A percentile compares a stretch with the other conserved stretches of the same genome.
Conservation (phyloP, 2,113 vertebrate species). For the Myiozetetes cayanensis region DNA sequence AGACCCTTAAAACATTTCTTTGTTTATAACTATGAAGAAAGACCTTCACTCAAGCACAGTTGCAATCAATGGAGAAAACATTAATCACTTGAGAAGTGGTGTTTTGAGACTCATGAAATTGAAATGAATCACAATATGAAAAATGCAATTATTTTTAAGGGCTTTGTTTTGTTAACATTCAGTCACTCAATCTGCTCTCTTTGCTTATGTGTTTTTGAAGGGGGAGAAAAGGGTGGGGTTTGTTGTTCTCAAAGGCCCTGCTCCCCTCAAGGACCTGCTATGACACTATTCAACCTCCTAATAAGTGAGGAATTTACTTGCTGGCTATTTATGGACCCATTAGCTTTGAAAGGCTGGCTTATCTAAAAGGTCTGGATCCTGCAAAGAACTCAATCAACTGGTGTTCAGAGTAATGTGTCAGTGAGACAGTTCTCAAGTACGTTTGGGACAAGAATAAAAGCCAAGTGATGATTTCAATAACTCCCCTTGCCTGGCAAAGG, state of each 20-base stretch:
- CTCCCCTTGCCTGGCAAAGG: neutral
- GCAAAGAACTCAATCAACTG: neutral
- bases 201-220: neutral
- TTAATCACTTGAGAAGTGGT: constrained; percentile 74
- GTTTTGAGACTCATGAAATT: constrained; percentile 68
- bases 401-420: neutral
- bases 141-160: constrained; percentile 71
- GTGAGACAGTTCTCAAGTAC: neutral
- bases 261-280: neutral
- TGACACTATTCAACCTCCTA: neutral
- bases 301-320: neutral
- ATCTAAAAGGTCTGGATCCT: neutral
- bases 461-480: neutral
- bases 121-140: constrained; percentile 71
- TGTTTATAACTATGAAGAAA: neutral
- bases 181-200: constrained; percentile 46
- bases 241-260: neutral
- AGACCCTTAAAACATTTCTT: constrained; percentile 30
- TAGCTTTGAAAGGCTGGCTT: neutral
- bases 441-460: neutral
- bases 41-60: constrained; percentile 55
- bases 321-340: neutral
- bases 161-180: constrained; percentile 70
- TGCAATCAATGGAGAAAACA: constrained; percentile 73
- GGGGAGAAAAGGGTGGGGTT: neutral